phyloP scores from a whole-genome alignment of 2,888 invertebrate species.

The Caenorhabditis sulstoni region DNA sequence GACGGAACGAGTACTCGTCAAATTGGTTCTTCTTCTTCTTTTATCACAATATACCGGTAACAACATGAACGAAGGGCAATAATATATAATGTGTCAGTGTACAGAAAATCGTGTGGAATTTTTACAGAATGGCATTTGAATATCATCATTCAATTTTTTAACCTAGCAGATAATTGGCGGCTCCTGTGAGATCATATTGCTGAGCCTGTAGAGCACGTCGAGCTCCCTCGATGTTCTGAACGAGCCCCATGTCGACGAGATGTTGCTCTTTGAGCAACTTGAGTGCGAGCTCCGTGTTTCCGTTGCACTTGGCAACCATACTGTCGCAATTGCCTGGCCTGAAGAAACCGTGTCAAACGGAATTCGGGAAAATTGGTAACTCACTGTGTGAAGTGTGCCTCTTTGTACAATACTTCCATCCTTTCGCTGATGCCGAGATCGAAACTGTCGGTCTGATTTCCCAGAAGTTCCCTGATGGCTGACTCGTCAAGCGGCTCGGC shows the following conservation, averaged over 20 bases:
- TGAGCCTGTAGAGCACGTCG: constrained; percentile 31
- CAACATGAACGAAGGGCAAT: background rate
- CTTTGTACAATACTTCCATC: constrained; percentile 70
- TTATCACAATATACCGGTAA: background rate
- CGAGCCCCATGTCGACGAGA: constrained; percentile 48
- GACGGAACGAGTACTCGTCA: too few relatives aligned
- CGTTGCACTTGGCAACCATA: constrained; percentile 63
- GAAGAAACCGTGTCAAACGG: constrained; percentile 27
- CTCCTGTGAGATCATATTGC: constrained; percentile 51
- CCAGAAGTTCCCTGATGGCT: constrained; percentile 42
- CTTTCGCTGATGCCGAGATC: constrained; percentile 48
- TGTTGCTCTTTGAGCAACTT: constrained; percentile 66
- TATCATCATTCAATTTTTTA: background rate
- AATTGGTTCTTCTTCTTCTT: too few relatives aligned
- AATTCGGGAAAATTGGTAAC: constrained; percentile 5
- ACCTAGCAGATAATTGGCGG: constrained; percentile 51
- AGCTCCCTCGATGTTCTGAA: background rate
- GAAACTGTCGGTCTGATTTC: constrained; percentile 1
- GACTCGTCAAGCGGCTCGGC: constrained; percentile 39
- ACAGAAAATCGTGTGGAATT: background rate
- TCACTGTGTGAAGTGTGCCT: constrained; percentile 67
- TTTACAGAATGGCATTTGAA: background rate
- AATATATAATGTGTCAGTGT: background rate
- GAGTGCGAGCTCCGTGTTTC: constrained; percentile 64
- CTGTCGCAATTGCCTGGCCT: constrained; percentile 66